These are phyloP conservation scores for Strix aluco DNA, from an alignment of 2,113 vertebrate genomes.

Conservation along the genomic window DNA sequence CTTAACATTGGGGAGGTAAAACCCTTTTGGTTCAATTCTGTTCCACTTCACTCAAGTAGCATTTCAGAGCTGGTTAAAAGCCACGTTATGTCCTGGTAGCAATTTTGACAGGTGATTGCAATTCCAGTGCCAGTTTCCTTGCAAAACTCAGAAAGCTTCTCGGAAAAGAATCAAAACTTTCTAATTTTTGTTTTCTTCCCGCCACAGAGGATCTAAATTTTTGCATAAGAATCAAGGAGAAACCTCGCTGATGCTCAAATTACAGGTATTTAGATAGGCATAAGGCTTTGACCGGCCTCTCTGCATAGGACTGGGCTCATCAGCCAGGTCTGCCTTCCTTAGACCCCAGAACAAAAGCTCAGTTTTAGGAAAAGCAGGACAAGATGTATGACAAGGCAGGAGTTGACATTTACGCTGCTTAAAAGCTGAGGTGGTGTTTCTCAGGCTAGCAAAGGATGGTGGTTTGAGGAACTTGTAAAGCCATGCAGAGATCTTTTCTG, in stretches of 20 bases:
- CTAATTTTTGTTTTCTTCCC: accelerated
- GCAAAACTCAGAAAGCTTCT: background rate
- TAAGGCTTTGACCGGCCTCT: background rate
- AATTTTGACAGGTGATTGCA: conserved; percentile 1
- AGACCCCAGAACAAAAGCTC: background rate
- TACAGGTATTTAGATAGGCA: accelerated
- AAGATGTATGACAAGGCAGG: accelerated
- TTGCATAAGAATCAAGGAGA: background rate
- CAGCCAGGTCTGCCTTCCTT: background rate
- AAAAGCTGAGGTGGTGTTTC: background rate
- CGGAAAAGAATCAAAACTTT: background rate
- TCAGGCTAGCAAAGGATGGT: background rate
- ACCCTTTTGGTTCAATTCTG: conserved; percentile 59
- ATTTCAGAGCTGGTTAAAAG: conserved; percentile 62
- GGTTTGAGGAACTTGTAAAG: background rate
- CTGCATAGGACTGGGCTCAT: background rate
- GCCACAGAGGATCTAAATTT: accelerated
- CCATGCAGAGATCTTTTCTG: background rate
- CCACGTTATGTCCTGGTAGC: background rate
- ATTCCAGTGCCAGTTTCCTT: background rate
- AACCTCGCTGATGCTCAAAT: background rate
- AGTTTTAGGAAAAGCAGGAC: background rate
- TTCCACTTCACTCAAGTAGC: conserved; percentile 60
- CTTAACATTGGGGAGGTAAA: conserved; percentile 67
- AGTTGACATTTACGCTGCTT: accelerated